Conservation (phyloP, 2,888 invertebrate genomes). For the Cerastis leucographa region DNA sequence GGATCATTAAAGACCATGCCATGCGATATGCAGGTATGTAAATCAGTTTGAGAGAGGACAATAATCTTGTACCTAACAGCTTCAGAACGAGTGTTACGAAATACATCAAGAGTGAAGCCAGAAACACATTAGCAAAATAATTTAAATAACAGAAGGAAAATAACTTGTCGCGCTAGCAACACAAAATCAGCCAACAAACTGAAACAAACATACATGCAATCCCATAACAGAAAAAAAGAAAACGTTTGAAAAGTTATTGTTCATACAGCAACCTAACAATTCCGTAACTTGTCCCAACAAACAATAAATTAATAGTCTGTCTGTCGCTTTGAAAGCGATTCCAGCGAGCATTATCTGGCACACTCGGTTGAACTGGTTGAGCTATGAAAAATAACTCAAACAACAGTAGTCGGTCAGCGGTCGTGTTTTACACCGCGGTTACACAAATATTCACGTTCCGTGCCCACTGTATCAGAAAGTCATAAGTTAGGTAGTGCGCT, state of each 20-base stretch:
- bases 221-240: neutral
- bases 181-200: neutral
- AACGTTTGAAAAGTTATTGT: neutral
- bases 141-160: neutral
- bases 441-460: constrained; percentile 80
- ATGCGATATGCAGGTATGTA: neutral
- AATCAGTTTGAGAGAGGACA: neutral
- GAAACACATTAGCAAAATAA: neutral
- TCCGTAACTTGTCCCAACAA: constrained; percentile 38
- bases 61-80: neutral
- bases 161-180: neutral
- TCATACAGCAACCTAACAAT: neutral
- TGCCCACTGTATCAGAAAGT: constrained; percentile 87
- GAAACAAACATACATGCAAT: neutral
- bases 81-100: neutral
- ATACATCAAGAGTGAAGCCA: neutral
- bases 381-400: constrained; percentile 65
- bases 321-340: constrained; percentile 45
- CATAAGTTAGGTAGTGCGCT: constrained; percentile 69
- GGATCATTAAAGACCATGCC: neutral
- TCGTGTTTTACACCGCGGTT: constrained; percentile 76
- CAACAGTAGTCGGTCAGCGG: constrained; percentile 71
- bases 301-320: constrained; percentile 48
- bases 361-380: constrained; percentile 54
- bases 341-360: constrained; percentile 54